Evolutionary conservation across 64 coral and sea anemone genomes (phyloP), one percentile per base, ranked within the genome.

Genomic region (Hydrozoanthus tunicans): DNA sequence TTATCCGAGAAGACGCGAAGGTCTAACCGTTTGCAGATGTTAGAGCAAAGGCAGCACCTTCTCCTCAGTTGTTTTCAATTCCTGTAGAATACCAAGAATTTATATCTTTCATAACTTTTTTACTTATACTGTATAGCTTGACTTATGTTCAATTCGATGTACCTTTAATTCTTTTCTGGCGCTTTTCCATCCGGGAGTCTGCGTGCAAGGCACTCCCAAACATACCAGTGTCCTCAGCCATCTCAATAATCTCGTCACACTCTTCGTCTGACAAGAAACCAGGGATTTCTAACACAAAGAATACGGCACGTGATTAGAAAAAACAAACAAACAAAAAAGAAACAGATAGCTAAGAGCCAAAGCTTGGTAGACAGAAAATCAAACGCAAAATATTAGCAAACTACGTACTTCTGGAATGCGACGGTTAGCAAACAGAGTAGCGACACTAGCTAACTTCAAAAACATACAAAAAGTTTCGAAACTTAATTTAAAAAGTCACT

Each of bases 201-300:
- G 86, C 90, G 51, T 92, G 92, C 52, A 92, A 62, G 5, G 64
- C 51, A 23, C 96, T 98, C 58, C 90, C 89, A 61, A 98, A 90
- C 96, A 98, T 64, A 11, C 86, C 93, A 25, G 81, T 66, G 4
- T 78, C 90, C 27, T 90, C 59, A 0, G 93, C 96, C n/a, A 90
- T 73, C 5, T 89, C 58, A 75, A 92, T 91, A 25, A 98, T 85
- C 14, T 98, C 79, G 1, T 94, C 79, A 77, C 93, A 94, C 68
- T 98, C 96, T 74, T 98, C 93, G 23, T 93, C 93, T 1, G 93
- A 94, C 20, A 98, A 71, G 59, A 98, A 98, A 52, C 90, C 57
- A 25, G 96, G 96, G 53, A 98, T 94, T 81, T 98, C 96, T 98
- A 61, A 68, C 20, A 43, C 9, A 57, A 82, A 20, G 59, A 24